Evolutionary conservation across 2,888 invertebrate species (phyloP).

Genomic region (Diachrysia chrysitis): DNA sequence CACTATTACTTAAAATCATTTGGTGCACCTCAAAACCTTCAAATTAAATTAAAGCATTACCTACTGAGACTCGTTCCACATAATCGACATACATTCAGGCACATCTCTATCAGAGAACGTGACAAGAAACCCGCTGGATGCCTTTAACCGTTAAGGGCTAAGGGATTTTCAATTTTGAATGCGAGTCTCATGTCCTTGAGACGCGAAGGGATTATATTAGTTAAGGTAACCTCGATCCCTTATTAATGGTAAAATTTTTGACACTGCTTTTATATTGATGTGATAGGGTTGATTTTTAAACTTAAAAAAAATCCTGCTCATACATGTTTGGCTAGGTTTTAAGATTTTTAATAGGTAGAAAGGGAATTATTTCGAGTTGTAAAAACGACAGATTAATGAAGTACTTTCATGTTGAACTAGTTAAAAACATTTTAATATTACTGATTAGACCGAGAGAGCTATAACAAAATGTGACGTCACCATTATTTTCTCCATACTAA

Average conservation of each 20-base stretch:
- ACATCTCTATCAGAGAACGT: slow-evolving; percentile 63
- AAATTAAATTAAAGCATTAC: not conserved
- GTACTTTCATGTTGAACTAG: too few relatives aligned
- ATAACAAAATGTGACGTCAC: too few relatives aligned
- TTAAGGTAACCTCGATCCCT: slow-evolving; percentile 20
- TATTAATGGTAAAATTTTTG: not conserved
- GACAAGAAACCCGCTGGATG: slow-evolving; percentile 66
- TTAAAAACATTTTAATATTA: too few relatives aligned
- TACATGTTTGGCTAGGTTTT: too few relatives aligned
- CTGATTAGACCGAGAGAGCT: too few relatives aligned
- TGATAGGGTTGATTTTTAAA: not conserved
- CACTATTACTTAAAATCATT: not conserved
- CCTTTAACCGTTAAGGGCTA: slow-evolving; percentile 65
- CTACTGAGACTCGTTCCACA: not conserved
- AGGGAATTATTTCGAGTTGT: too few relatives aligned
- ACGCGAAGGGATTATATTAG: slow-evolving; percentile 63
- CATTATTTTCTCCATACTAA: too few relatives aligned
- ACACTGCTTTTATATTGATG: not conserved
- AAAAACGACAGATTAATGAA: too few relatives aligned
- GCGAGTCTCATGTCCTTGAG: slow-evolving; percentile 61
- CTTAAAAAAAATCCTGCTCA: too few relatives aligned
- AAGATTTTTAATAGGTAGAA: too few relatives aligned
- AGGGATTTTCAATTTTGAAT: slow-evolving; percentile 68
- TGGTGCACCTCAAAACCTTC: not conserved
- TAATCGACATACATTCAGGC: slow-evolving; percentile 36